Base-by-base conservation (phyloP, 1,140 invertebrate genomes). In the Neodiprion fabricii region DNA sequence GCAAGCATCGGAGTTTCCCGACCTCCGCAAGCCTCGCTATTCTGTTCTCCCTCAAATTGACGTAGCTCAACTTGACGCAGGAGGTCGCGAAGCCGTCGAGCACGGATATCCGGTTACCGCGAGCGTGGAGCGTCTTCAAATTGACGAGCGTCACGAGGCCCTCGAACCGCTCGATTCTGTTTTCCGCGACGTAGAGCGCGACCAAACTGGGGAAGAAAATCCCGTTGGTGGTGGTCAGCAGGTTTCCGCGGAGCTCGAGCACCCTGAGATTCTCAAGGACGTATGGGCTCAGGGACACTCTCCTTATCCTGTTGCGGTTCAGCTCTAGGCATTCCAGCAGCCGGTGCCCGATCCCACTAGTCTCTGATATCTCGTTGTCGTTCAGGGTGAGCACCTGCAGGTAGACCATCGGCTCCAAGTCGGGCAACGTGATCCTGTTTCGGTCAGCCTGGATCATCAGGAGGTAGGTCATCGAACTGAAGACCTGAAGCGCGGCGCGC, bases 381-480 rank as follows among this genome's bases (percentile, higher is more conserved):
- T 81, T 81, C 21, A 81, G 28, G 1, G 72, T 72, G 1, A 81
- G 53, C 3, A 75, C 72, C 73, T 81, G 78, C 0, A 81, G 48
- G 65, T 76, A 79, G 0, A 61, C 47, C 78, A 81, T 78, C 0
- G 79, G 73, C 1, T 66, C 75, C 17, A 81, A 23, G 7, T 75
- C 72, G 1, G 53, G 67, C 1, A 70, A 79, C 0, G 9, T 50
- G 23, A 79, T 7, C 0, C 10, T 5, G 72, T 80, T 80, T 8
- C n/a, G 67, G 9, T 81, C 79, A 7, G 80, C 79, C n/a, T 48
- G 72, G 14, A 81, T 17, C 72, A 80, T 81, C n/a, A 78, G 17
- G 17, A 81, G 72, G 48, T 76, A 75, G 1, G 68, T 75, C 76
- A 81, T 81, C 9, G 61, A 21, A 0, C 73, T 66, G 8, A 81